A percentile compares a stretch with the other conserved stretches of the same genome.
These are phyloP conservation scores for Nerophis lumbriciformis DNA, from an alignment of 2,113 vertebrate species.

Conservation along the genomic window DNA sequence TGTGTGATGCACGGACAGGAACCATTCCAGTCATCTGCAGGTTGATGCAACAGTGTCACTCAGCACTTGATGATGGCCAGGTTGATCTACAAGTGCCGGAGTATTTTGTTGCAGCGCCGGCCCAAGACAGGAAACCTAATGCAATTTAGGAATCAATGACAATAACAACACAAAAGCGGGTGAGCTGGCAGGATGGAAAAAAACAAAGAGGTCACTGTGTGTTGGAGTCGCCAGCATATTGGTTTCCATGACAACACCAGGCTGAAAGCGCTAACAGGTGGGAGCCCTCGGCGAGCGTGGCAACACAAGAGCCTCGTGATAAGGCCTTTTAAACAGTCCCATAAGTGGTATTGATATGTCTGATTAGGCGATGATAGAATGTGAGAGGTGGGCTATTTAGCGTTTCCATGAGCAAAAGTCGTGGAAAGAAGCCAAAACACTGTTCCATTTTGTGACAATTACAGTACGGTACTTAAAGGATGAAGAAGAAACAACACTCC, in stretches of 20 bases:
- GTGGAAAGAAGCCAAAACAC: background rate
- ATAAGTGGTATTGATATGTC: background rate
- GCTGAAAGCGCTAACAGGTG: slow-evolving; percentile 37
- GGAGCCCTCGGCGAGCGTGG: slow-evolving; percentile 36
- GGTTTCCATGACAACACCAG: slow-evolving; percentile 61
- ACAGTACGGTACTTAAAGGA: too few relatives aligned
- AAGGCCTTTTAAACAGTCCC: background rate
- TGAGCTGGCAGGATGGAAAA: background rate
- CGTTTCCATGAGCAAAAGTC: background rate
- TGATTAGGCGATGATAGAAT: background rate
- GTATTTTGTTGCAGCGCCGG: too few relatives aligned
- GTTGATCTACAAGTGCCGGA: slow-evolving; percentile 3
- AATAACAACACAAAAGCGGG: background rate
- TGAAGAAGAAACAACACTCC: too few relatives aligned
- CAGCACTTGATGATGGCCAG: background rate
- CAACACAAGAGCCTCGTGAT: slow-evolving; percentile 20
- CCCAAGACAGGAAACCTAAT: too few relatives aligned
- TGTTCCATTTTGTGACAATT: background rate
- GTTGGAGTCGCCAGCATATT: slow-evolving; percentile 29
- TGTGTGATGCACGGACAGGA: slow-evolving; percentile 31
- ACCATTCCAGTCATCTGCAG: slow-evolving; percentile 47
- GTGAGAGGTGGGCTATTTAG: background rate
- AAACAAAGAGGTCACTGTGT: slow-evolving; percentile 52
- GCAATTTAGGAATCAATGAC: slow-evolving; percentile 11
- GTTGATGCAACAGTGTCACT: slow-evolving; percentile 22